Evolutionary conservation across 2,888 invertebrate genomes (phyloP), one percentile per base, ranked within the genome.

Genomic region (Meandrusa payeni): DNA sequence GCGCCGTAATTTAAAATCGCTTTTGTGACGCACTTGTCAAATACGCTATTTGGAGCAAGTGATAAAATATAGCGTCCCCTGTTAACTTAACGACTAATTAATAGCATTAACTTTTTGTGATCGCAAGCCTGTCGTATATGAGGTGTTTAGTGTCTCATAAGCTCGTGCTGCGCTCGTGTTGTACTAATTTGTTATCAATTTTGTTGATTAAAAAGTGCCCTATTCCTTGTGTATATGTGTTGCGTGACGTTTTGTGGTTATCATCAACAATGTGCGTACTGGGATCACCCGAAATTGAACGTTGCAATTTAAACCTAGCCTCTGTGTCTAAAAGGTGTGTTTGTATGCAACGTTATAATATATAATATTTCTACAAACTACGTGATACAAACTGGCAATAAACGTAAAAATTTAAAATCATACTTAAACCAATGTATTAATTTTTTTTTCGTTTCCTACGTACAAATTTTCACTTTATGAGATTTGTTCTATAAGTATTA

Each of bases 51-150:
- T 74, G 43, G 78, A 74, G 56, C 79, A 67, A 54, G 41, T 51
- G 74, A 74, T 76, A 75, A 74, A 57, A 61, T 61, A 54, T 42
- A 54, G 51, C 52, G 55, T 48, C 51, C 37, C 51, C 38, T 50
- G 43, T 28, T 48, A 47, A 36, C 50, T 54, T 85, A 83, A 85
- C 75, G 76, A 74, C 56, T 68, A 72, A 76, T 78, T 77, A 81
- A 83, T 82, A 65, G 67, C 55, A 57, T 70, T 63, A 60, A 59
- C 45, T 54, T 64, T 61, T 59, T 54, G 51, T 68, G 64, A 69
- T 70, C 59, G 47, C 50, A 45, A 61, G 47, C 41, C n/a, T 38
- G 52, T 48, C 73, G 74, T 51, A 71, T 45, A 51, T 57, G 56
- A 32, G 57, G 61, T 55, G 48, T 50, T 52, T 51, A 48, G 50